Conservation (phyloP, 2,888 invertebrate species). For the Pegoplata infirma region DNA sequence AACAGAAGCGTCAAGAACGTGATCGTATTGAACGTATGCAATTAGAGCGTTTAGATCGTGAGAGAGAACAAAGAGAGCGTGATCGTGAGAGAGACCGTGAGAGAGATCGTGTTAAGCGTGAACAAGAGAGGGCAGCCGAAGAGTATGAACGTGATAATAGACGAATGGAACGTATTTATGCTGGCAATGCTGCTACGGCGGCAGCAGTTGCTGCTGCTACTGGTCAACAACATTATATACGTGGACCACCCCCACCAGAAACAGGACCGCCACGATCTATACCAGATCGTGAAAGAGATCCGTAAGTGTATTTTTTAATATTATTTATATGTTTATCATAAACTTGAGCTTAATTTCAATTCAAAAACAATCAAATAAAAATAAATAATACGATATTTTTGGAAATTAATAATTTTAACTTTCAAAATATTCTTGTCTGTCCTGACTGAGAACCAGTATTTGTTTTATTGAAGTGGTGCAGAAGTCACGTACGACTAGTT, state of each 20-base stretch:
- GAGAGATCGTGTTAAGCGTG: conserved; percentile 69
- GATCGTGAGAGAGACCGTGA: conserved; percentile 70
- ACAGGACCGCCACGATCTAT: conserved; percentile 75
- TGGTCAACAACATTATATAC: conserved; percentile 71
- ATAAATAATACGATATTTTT: too few species aligned
- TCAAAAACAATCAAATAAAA: too few species aligned
- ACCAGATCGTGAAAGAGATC: conserved; percentile 75
- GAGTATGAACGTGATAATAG: conserved; percentile 73
- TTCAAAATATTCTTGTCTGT: too few species aligned
- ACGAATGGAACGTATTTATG: conserved; percentile 72
- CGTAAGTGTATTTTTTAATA: conserved; percentile 69
- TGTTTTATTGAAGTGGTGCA: too few species aligned
- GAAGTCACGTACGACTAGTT: too few species aligned
- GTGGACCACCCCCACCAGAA: conserved; percentile 71
- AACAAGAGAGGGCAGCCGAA: conserved; percentile 72
- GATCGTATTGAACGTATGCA: conserved; percentile 73
- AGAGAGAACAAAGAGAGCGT: conserved; percentile 71
- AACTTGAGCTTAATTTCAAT: too few species aligned
- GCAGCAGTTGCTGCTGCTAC: conserved; percentile 66
- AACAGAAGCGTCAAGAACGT: conserved; percentile 72
- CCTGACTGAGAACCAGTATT: too few species aligned
- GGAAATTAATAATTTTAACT: too few species aligned
- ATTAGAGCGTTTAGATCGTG: conserved; percentile 73
- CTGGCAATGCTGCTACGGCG: conserved; percentile 67
- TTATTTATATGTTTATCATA: too few species aligned